Evolutionary conservation across 1,140 invertebrate species (phyloP), one percentile per base, ranked within the genome.

Genomic region (Zelostemma sp.): DNA sequence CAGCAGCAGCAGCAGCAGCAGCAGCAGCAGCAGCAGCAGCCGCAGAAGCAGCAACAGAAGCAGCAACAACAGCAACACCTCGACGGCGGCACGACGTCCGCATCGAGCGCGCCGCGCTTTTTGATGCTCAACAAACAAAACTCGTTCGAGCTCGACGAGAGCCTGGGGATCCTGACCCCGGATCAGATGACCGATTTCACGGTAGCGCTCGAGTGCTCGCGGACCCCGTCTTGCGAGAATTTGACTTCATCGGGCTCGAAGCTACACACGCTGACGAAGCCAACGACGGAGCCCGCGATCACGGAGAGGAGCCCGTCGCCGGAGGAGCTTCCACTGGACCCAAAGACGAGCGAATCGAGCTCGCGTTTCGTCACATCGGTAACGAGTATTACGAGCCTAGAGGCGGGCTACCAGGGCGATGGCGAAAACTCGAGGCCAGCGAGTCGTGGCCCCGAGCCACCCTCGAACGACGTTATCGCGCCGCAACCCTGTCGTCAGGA

Each of bases 361-460:
- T 51, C 60, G 18, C 28, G 46, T 1, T 93, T 93, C 74, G 90
- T 94, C 1, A 93, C 92, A 0, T 94, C 93, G 67, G 91, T 94
- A 1, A 94, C 93, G 0, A 28, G 25, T 8, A 93, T 94, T 19
- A 93, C 93, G 2, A 95, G 93, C 75, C 83, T 94, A 65, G 94
- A 95, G 76, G 92, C 90, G 2, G 93, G 94, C 9, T 95, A 95
- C 81, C 93, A 95, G 83, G 93, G 93, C 8, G 93, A 94, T 83
- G 93, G 93, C 0, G 93, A 94, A 82, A 93, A 92, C 88, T 93
- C 92, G 6, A 84, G 92, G 45, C 92, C 92, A 0, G 92, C 91
- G 0, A 93, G 92, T 69, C 88, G 92, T 62, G 91, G 90, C 53
- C 90, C 90, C 35, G 92, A 91, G 80, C 91, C 89, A 82, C 90